These are phyloP conservation scores for Geotrupes spiniger DNA, from an alignment of 2,888 invertebrate species.

Conservation along the genomic window DNA sequence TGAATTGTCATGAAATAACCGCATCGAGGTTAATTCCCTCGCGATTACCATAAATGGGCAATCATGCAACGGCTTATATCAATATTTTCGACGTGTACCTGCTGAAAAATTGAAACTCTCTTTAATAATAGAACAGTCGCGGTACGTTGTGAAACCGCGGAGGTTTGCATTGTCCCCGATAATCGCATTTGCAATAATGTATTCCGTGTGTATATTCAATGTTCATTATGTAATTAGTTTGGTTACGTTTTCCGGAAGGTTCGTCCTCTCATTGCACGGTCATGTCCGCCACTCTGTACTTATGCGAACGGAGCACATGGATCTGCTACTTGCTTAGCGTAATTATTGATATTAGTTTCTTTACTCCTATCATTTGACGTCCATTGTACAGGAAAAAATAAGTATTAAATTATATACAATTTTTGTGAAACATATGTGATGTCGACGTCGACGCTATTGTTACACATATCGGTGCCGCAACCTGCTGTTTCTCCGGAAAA, in stretches of 20 bases:
- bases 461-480: constrained; percentile 27
- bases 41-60: too few species aligned
- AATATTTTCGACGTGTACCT: too few species aligned
- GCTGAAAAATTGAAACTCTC: too few species aligned
- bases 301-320: constrained; percentile 49
- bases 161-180: too few species aligned
- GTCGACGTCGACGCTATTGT: constrained; percentile 34
- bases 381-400: constrained; percentile 51
- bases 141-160: too few species aligned
- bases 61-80: too few species aligned
- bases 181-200: too few species aligned
- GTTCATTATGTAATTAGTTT: constrained; percentile 32
- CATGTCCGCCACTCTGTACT: constrained; percentile 36
- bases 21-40: too few species aligned
- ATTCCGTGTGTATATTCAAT: constrained; percentile 19
- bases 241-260: constrained; percentile 37
- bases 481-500: constrained; percentile 26
- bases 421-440: constrained; percentile 49
- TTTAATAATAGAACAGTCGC: too few species aligned
- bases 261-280: constrained; percentile 34
- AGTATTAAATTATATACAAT: constrained; percentile 50
- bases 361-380: constrained; percentile 51
- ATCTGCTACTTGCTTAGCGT: constrained; percentile 48
- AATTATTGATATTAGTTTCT: constrained; percentile 50
- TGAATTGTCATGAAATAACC: too few species aligned